These are phyloP conservation scores for Acridotheres tristis DNA, from an alignment of 2,797 vertebrate species.

Conservation along the genomic window DNA sequence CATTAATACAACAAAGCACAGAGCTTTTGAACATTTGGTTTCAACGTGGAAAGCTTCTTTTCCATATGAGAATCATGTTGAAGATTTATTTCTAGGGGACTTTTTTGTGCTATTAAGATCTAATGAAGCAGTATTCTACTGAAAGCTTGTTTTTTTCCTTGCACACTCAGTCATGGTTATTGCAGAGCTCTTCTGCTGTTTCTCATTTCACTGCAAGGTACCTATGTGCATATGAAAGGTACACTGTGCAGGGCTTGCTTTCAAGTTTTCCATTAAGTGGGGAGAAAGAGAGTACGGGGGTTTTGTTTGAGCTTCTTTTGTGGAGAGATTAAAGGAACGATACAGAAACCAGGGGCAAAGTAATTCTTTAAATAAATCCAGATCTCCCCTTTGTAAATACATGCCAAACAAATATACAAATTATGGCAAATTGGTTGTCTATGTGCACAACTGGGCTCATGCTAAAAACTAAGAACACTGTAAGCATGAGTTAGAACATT, in stretches of 20 bases:
- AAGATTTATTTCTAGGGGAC: constrained; percentile 52
- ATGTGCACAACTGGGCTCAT: not conserved
- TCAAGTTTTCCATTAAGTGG: constrained; percentile 14
- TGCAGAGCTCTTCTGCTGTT: constrained; percentile 50
- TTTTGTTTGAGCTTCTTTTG: constrained; percentile 49
- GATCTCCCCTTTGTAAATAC: constrained; percentile 26
- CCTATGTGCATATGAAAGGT: constrained; percentile 29
- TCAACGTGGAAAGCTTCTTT: constrained; percentile 55
- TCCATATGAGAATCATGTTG: constrained; percentile 51
- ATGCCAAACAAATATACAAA: constrained; percentile 44
- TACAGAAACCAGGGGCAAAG: not conserved
- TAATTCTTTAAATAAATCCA: constrained; percentile 42
- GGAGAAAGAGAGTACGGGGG: not conserved
- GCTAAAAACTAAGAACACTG: constrained; percentile 25
- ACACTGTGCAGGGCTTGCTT: not conserved
- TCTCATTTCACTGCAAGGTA: constrained; percentile 53
- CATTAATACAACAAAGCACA: constrained; percentile 62
- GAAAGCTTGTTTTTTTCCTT: constrained; percentile 9
- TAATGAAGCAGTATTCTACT: constrained; percentile 39
- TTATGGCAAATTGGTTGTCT: constrained; percentile 9
- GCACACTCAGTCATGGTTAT: constrained; percentile 2
- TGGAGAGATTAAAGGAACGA: constrained; percentile 24
- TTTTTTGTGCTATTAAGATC: constrained; percentile 53
- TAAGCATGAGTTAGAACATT: constrained; percentile 28
- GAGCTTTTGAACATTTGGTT: constrained; percentile 66